phyloP scores from a whole-genome alignment of 2,797 vertebrate genomes.

The Cyprinella venusta region DNA sequence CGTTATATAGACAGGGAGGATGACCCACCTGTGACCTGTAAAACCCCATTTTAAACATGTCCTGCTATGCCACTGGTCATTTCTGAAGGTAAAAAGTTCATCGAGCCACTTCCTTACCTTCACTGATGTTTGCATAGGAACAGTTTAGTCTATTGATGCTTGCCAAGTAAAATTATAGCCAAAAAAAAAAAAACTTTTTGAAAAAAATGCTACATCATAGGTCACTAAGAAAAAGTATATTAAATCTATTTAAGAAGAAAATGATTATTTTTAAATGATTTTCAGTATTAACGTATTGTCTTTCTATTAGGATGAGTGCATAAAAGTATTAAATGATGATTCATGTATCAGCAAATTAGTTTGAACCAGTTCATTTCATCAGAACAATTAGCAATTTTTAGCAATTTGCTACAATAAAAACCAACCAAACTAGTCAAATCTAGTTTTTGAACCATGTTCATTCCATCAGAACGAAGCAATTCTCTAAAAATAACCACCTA shows the following conservation, averaged over 20 bases:
- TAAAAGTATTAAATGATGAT: background rate
- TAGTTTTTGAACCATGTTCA: background rate
- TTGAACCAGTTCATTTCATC: background rate
- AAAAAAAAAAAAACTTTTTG: background rate
- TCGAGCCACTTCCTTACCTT: background rate
- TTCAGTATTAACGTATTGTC: background rate
- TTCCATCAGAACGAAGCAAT: background rate
- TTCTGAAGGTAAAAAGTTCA: constrained; percentile 17
- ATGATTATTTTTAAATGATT: background rate
- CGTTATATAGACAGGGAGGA: background rate
- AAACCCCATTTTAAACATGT: constrained; percentile 12
- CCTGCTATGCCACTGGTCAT: background rate
- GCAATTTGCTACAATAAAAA: background rate
- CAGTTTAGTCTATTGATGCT: background rate
- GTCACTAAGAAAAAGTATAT: background rate
- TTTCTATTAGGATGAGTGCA: background rate
- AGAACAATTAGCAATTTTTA: background rate
- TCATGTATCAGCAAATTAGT: background rate
- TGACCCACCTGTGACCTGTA: constrained; percentile 19
- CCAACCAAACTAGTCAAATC: background rate
- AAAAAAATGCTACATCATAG: background rate
- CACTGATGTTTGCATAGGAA: background rate
- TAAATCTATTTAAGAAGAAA: background rate
- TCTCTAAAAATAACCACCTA: background rate
- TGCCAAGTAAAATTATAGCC: constrained; percentile 1